Evolutionary conservation across 2,888 invertebrate species (phyloP).

Genomic region (Brachyptera putata): DNA sequence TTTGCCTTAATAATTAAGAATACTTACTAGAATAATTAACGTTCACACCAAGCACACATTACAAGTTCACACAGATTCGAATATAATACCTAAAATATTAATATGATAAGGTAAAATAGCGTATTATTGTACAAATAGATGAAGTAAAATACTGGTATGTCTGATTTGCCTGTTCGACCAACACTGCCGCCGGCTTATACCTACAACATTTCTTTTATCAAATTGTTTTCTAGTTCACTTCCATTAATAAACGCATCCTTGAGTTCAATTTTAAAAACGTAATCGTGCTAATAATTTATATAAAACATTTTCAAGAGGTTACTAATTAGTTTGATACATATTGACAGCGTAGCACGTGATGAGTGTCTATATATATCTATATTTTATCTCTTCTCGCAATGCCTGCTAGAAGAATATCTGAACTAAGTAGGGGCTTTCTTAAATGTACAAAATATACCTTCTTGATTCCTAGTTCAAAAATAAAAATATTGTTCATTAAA

Average conservation of each 20-base stretch:
- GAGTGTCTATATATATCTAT: too few relatives aligned
- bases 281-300: slow-evolving; percentile 1
- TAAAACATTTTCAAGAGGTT: slow-evolving; percentile 3
- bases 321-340: neutral
- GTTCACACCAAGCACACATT: neutral
- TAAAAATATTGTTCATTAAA: neutral
- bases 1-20: too few relatives aligned
- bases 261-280: neutral
- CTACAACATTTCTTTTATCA: too few relatives aligned
- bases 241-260: slow-evolving; percentile 6
- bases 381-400: neutral
- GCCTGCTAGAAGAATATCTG: neutral
- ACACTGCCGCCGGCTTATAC: too few relatives aligned
- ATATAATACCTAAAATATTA: too few relatives aligned
- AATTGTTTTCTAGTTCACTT: too few relatives aligned
- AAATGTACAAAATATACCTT: neutral
- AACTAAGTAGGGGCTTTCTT: neutral
- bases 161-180: too few relatives aligned
- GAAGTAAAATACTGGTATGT: too few relatives aligned
- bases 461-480: slow-evolving; percentile 1
- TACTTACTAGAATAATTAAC: slow-evolving; percentile 3
- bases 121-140: too few relatives aligned
- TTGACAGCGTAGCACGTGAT: too few relatives aligned
- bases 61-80: neutral
- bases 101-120: too few relatives aligned